Base-by-base conservation (phyloP, 1,140 invertebrate genomes). In the Stegodyphus mimosarum region DNA sequence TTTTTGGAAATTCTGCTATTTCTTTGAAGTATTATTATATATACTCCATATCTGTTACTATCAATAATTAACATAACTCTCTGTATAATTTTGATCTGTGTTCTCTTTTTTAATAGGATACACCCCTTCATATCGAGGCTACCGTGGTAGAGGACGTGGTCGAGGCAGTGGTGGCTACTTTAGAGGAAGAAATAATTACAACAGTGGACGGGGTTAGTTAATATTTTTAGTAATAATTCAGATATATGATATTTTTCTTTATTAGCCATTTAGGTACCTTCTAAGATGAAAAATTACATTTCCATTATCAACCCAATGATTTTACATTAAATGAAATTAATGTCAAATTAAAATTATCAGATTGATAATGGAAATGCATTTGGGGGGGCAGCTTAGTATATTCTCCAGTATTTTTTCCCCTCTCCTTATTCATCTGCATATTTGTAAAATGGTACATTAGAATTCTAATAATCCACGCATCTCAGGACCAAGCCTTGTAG, bases 141-240 rank as follows among this genome's bases (percentile, higher is more conserved):
- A 67, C 9, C 78, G 75, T 15, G 69, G 85, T 6, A 67, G 85
- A 63, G 85, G 85, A n/a, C 49, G 85, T 7, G 85, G 85, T 52
- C 55, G 85, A 33, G 84, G 84, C 9, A 85, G 70, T 77, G 55
- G 71, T 10, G 55, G 71, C 7, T 86, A 75, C 51, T 80, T 69
- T 60, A 33, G 85, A 50, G 85, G 85, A 60, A 64, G 85, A 33
- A 7, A 7, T 6, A 83, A 79, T 13, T 77, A 86, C 49, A 50
- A 80, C 10, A 86, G 79, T 60, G 72, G 77, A 50, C 51, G 85
- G 55, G 85, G 85, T 86, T 79, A 73, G 18, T 53, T 5, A 11
- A 10, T 48, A 18, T 70, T 70, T 70, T 15, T 49, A 18, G 5
- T 70, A 60, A 60, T 10, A 15, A n/a, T n/a, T n/a, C n/a, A n/a